Evolutionary conservation across 2,888 invertebrate genomes (phyloP), one percentile per base, ranked within the genome.

Genomic region (Apocheima hispidaria): DNA sequence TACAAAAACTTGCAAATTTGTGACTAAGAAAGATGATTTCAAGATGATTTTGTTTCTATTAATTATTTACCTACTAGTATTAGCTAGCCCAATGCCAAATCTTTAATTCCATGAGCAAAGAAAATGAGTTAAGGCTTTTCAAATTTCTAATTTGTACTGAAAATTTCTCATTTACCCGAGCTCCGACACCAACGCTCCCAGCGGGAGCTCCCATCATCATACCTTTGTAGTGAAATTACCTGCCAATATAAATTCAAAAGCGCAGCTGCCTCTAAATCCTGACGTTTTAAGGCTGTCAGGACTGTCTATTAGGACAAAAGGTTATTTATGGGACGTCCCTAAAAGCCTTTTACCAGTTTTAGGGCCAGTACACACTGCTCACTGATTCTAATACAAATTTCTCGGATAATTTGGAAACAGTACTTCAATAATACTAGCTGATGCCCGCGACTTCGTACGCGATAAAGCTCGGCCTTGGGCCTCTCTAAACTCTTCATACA

Each of bases 291-390:
- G 48, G 56, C 49, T 46, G 56, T 35, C 51, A 44, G 7, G 48
- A 18, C 56, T 38, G 57, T 60, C 53, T 49, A 60, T 67, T 67
- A 65, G 21, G n/a, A 44, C 58, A 63, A 65, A 61, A 55, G 60
- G 49, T 65, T 66, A 63, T 69, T 66, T 63, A 69, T 65, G 59
- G 35, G 55, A 40, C 60, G 41, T 60, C 54, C 60, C 50, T 59
- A 49, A 43, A 55, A 30, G 55, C 36, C 20, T 55, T 60, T 54
- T 23, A 36, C 18, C 16, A 50, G 36, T 36, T 26, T 44, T 18
- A 60, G 43, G 60, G 9, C 14, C 2, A 20, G 49, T 9, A 12
- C 54, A 50, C 49, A 54, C 36, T 1, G 23, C n/a, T 48, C n/a
- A n/a, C 18, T n/a, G 16, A 28, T 14, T 20, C 16, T 33, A 20